Base-by-base conservation (phyloP, 2,113 vertebrate genomes). In the Noctilio leporinus region DNA sequence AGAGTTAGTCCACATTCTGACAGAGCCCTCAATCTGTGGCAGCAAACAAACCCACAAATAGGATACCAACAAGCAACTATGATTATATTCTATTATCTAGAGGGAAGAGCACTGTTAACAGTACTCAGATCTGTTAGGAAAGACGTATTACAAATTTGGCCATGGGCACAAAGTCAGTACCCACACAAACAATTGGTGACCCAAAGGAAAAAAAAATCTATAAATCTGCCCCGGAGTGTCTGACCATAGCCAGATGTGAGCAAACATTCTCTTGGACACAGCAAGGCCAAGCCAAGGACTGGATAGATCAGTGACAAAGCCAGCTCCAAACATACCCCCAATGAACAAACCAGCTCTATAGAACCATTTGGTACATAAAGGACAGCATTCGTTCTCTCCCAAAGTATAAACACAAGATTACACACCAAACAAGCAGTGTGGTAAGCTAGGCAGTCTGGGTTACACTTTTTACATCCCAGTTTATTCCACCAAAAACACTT, bases 401-500 rank as follows among this genome's bases (percentile, higher is more conserved):
- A 40, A 89, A 84, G 53, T 47, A 1, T 53, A 40, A 94, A 47
- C 93, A 80, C 30, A 83, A 35, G 45, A 76, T 35, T 70, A 47
- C 5, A 91, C 38, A 82, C 16, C 20, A 87, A 75, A 81, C 17
- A 92, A 77, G 45, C 15, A 8, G 19, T 17, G 2, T 64, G 55
- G 51, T 43, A 81, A 49, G 38, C 80, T 43, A 96, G 70, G 65
- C 26, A 76, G n/a, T 69, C 73, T 90, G 16, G 38, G 57, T 90
- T 89, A 78, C 81, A 26, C 59, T 70, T 91, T 96, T 93, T 77
- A 91, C 43, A 91, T 67, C 10, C 19, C 80, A 75, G 38, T 92
- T 95, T 86, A 95, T 77, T 78, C 11, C 0, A 88, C 28, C 53
- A 96, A 81, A 95, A 95, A 93, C 11, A 92, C 14, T 70, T 95